Conservation (phyloP, 2,797 vertebrate species). For the Tamandua tetradactyla region DNA sequence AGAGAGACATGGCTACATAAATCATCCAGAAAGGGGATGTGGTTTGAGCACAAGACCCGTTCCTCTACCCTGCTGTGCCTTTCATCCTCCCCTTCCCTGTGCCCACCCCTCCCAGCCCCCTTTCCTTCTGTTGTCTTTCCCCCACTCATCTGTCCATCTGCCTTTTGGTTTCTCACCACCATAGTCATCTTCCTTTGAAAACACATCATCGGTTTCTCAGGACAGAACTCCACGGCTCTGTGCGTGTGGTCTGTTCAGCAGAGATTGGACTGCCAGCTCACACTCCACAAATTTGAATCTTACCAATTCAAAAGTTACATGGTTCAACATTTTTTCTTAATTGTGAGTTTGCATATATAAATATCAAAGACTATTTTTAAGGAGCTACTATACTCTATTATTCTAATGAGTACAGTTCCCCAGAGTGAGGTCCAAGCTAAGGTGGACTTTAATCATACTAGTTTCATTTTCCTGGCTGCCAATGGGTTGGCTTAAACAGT, state of each 20-base stretch:
- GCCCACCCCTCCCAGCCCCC: neutral
- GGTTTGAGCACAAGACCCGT: too few species aligned
- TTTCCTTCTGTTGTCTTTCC: too few species aligned
- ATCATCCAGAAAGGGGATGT: neutral
- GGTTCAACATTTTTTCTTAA: too few species aligned
- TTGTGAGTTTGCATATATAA: neutral
- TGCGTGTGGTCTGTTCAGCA: too few species aligned
- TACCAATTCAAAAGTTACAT: neutral
- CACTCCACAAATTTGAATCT: neutral
- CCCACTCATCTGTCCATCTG: too few species aligned
- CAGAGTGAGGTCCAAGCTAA: neutral
- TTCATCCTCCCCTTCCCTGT: too few species aligned
- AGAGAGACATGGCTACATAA: neutral
- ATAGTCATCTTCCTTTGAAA: neutral
- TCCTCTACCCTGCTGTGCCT: fast-evolving
- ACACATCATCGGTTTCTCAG: neutral
- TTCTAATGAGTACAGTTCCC: neutral
- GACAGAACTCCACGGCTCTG: too few species aligned
- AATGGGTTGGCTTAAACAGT: too few species aligned
- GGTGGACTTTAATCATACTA: too few species aligned
- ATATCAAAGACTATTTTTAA: neutral
- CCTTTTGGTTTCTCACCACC: neutral
- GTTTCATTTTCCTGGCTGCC: too few species aligned
- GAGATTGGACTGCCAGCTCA: neutral
- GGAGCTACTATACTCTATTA: neutral